Evolutionary conservation across 1,140 invertebrate genomes (phyloP), one percentile per base, ranked within the genome.

Genomic region (Telenomus remus): DNA sequence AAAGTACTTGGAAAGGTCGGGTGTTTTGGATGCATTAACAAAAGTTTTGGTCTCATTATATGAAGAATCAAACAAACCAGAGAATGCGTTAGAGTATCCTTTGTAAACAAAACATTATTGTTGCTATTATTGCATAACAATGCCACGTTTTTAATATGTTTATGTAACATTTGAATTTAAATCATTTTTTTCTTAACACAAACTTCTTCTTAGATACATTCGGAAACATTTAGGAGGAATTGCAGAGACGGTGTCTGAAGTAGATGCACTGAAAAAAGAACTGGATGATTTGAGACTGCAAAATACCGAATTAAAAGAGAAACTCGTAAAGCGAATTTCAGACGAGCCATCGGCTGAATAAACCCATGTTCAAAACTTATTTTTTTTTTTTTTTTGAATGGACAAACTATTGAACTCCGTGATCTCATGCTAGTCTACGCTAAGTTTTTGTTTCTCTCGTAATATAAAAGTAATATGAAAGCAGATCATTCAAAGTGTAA

Each of bases 21-120:
- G 96, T 7, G 95, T 97, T 34, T 93, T 97, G 89, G 96, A 97
- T 89, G 93, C 94, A 9, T 84, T 98, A 2, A 97, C 96, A 5
- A 96, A 96, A 90, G 94, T 95, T 46, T 87, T 96, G n/a, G 92
- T 95, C 1, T 92, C 92, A 70, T 88, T 98, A 0, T 98, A 97
- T 86, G 95, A 97, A 88, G 95, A 97, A 85, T 90, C 93, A 39
- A 95, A 97, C 76, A 97, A 96, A 84, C 96, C 96, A 27, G 92
- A 94, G 79, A 94, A 97, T 92, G 94, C 95, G 16, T 90, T 97
- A 77, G 92, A 95, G 89, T 97, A 95, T 91, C 89, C 87, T 86
- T 88, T 84, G 57, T 39, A 61, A 61, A 27, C 6, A 39, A n/a
- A 39, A 4, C 9, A 9, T 39, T 39, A 39, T 39, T 39, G 9